Evolutionary conservation across 2,888 invertebrate genomes (phyloP).

Genomic region (Hypselothyrea guttata): DNA sequence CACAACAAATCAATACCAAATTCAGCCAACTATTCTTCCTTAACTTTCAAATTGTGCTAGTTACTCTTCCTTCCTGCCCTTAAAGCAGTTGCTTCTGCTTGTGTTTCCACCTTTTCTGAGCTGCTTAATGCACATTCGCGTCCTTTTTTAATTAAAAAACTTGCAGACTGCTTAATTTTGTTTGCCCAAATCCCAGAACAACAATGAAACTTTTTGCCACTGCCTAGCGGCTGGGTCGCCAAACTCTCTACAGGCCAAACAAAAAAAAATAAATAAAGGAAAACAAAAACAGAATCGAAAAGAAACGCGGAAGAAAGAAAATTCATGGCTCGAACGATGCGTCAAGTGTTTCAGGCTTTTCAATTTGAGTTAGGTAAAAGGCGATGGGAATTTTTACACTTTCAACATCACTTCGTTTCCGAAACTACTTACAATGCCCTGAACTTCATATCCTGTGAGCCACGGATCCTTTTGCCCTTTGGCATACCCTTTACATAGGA

Average conservation of each 20-base stretch:
- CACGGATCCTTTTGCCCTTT: constrained; percentile 29
- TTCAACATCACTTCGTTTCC: constrained; percentile 62
- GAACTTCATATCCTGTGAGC: constrained; percentile 73
- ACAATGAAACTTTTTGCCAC: constrained; percentile 71
- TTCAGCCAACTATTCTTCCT: too few species aligned
- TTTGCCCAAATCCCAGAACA: constrained; percentile 76
- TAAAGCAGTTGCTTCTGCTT: constrained; percentile 14
- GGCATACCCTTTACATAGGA: too few species aligned
- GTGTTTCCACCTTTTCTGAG: constrained; percentile 42
- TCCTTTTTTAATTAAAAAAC: constrained; percentile 77
- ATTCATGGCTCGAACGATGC: constrained; percentile 53
- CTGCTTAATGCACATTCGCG: constrained; percentile 65
- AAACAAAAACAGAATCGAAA: constrained; percentile 7
- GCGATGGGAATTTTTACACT: constrained; percentile 65
- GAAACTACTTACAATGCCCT: constrained; percentile 74
- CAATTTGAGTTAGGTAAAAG: constrained; percentile 74
- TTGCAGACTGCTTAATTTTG: constrained; percentile 78
- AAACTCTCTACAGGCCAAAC: constrained; percentile 17
- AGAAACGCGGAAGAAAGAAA: constrained; percentile 7
- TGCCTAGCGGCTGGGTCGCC: constrained; percentile 47
- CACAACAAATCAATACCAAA: background rate
- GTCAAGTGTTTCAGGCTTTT: constrained; percentile 70
- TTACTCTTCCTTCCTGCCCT: too few species aligned
- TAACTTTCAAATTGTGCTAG: background rate
- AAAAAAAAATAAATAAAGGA: constrained; percentile 18